Percentiles rank a stretch among this genome's conserved stretches.
Evolutionary conservation across 2,888 invertebrate species (phyloP).

Genomic region (Mythimna lalbum): DNA sequence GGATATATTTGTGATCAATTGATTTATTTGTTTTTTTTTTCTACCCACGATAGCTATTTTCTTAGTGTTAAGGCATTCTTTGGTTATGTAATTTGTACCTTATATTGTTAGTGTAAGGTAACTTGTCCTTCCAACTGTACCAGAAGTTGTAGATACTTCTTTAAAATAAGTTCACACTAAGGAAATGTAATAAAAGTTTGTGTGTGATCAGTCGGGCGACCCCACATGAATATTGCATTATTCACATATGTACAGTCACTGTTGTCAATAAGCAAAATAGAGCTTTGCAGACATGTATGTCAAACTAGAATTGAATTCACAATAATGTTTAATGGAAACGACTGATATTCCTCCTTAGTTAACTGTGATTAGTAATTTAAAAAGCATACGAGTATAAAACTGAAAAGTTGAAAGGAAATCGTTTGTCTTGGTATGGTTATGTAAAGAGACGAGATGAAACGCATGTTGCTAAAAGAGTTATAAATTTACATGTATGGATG

Average conservation of each 20-base stretch:
- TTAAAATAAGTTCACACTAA: background rate
- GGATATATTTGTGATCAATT: no score
- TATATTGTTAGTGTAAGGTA: background rate
- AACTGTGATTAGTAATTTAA: background rate
- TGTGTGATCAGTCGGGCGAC: background rate
- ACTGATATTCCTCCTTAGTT: background rate
- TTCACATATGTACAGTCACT: slow-evolving; percentile 16
- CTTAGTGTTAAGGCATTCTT: background rate
- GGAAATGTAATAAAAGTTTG: slow-evolving; percentile 32
- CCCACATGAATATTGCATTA: slow-evolving; percentile 32
- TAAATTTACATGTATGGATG: no score
- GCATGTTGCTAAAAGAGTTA: no score
- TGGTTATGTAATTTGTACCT: background rate
- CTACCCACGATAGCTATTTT: background rate
- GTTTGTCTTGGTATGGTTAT: no score
- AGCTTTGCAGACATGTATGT: background rate
- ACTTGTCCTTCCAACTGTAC: background rate
- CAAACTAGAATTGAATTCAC: background rate
- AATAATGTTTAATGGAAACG: background rate
- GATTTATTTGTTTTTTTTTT: no score
- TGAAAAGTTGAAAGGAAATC: no score
- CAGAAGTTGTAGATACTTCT: slow-evolving; percentile 2
- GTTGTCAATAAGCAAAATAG: slow-evolving; percentile 10
- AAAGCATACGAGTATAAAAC: no score
- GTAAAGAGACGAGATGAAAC: no score